These are phyloP conservation scores for Garrulus glandarius DNA, from an alignment of 2,797 vertebrate genomes.

Conservation along the genomic window DNA sequence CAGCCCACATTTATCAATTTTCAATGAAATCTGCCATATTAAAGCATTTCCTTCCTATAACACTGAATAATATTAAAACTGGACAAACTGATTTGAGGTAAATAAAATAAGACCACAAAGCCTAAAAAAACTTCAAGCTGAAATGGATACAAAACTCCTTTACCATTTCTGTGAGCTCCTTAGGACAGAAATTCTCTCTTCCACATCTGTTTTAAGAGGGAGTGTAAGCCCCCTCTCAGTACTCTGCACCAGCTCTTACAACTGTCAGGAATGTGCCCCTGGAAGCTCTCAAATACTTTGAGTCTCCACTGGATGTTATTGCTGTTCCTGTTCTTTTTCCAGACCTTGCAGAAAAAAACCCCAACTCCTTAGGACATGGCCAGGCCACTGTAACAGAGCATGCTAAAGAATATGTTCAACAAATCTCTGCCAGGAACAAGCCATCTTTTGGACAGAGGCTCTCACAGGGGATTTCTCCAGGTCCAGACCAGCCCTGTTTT, in stretches of 20 bases:
- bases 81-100: not conserved
- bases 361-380: not conserved
- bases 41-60: not conserved
- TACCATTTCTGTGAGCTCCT: not conserved
- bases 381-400: not conserved
- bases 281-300: not conserved
- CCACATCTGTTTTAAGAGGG: not conserved
- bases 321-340: not conserved
- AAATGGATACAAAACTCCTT: not conserved
- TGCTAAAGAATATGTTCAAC: not conserved
- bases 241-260: not conserved
- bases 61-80: not conserved
- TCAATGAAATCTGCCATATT: not conserved
- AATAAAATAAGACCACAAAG: not conserved
- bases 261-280: not conserved
- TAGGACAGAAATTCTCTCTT: not conserved
- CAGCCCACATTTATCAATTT: not conserved
- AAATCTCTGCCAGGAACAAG: slow-evolving; percentile 10
- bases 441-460: slow-evolving; percentile 1
- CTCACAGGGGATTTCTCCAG: not conserved
- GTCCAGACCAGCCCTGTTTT: not conserved
- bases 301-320: not conserved
- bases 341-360: not conserved
- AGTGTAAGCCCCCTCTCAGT: not conserved
- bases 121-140: not conserved